These are phyloP conservation scores for Philotrypesis tridentata DNA, from an alignment of 1,140 invertebrate genomes.

Conservation along the genomic window DNA sequence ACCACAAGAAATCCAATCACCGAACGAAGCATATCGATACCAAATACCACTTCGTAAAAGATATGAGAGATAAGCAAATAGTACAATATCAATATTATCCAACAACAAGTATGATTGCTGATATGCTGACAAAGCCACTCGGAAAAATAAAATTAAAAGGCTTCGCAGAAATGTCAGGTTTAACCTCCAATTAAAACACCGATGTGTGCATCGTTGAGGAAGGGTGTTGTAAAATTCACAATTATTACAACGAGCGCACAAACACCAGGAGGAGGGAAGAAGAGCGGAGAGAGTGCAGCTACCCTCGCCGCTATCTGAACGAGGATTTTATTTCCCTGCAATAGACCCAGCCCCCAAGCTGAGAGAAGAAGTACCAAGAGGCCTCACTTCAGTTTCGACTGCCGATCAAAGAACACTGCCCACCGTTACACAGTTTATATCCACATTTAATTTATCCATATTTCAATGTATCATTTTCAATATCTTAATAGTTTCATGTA, in stretches of 20 bases:
- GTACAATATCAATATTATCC: constrained; percentile 42
- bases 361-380: too few species aligned
- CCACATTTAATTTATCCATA: too few species aligned
- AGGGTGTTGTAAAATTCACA: neutral
- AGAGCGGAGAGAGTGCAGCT: neutral
- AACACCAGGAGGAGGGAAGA: neutral
- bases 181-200: neutral
- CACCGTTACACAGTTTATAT: too few species aligned
- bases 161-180: neutral
- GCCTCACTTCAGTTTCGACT: too few species aligned
- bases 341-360: too few species aligned
- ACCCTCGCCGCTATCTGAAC: neutral
- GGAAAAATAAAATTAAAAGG: neutral
- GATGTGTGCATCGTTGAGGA: neutral
- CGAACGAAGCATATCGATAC: constrained; percentile 54
- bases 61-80: constrained; percentile 30
- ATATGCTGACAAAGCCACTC: constrained; percentile 50
- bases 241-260: neutral
- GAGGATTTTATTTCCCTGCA: too few species aligned
- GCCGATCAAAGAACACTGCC: too few species aligned
- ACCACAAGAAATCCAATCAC: constrained; percentile 43
- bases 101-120: constrained; percentile 44
- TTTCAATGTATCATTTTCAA: too few species aligned
- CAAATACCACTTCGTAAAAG: constrained; percentile 55
- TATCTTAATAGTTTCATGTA: too few species aligned